A percentile compares a stretch with the other conserved stretches of the same genome.
These are phyloP conservation scores for Cinclus cinclus DNA, from an alignment of 2,113 vertebrate genomes.

Conservation along the genomic window DNA sequence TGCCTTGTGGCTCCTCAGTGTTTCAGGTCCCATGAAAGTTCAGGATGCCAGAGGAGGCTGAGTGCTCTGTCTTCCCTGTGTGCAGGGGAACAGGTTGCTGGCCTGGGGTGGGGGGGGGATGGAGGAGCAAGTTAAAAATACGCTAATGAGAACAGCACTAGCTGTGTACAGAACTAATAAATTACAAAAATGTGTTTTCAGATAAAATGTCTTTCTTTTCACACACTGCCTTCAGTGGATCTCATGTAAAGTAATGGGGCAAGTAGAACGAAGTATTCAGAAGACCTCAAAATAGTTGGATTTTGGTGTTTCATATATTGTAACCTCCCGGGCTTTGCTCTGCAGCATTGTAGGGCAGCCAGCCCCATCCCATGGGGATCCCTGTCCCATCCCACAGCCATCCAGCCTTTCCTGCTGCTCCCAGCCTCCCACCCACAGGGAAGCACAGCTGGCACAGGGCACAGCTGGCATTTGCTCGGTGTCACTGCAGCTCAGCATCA, in stretches of 20 bases:
- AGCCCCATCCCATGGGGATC: rapidly evolving
- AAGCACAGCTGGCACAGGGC: neutral
- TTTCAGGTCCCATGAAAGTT: neutral
- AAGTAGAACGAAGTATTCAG: neutral
- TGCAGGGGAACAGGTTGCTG: neutral
- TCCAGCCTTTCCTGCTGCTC: neutral
- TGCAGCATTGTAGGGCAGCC: neutral
- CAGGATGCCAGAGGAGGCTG: neutral
- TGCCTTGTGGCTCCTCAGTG: neutral
- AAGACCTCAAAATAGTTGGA: neutral
- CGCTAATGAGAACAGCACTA: neutral
- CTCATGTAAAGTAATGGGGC: neutral
- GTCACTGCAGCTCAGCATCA: rapidly evolving
- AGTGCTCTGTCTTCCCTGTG: neutral
- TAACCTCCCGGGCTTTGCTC: neutral
- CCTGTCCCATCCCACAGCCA: neutral
- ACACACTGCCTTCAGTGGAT: neutral
- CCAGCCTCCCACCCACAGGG: too few relatives aligned
- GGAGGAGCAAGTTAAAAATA: neutral
- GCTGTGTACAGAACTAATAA: slow-evolving; percentile 32
- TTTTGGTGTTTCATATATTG: neutral
- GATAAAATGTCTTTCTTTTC: neutral
- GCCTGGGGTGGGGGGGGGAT: neutral
- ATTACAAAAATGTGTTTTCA: neutral
- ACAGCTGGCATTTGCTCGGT: rapidly evolving